Percentiles rank a stretch among this genome's conserved stretches.
Evolutionary conservation across 2,888 invertebrate species (phyloP).

Genomic region (Amblyteles armatorius): DNA sequence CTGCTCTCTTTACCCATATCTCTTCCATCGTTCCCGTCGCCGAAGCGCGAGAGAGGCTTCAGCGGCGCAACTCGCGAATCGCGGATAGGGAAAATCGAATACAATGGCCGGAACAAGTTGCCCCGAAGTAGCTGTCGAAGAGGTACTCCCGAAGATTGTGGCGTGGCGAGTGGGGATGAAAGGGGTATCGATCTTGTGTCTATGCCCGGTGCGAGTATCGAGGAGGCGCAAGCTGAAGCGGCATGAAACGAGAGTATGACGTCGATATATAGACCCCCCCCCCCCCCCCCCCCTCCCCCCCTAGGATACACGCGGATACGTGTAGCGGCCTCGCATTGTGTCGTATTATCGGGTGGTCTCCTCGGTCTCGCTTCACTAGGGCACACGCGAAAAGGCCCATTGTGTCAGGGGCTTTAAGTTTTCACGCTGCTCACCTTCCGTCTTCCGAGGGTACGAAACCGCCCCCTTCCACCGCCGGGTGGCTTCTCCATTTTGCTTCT

Average conservation of each 20-base stretch:
- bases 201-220: constrained; percentile 12
- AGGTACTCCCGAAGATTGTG: constrained; percentile 32
- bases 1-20: background rate
- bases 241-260: background rate
- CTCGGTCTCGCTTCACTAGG: constrained; percentile 67
- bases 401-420: constrained; percentile 77
- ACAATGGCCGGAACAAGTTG: constrained; percentile 50
- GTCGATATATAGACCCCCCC: constrained; percentile 34
- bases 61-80: constrained; percentile 25
- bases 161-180: constrained; percentile 14
- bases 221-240: constrained; percentile 7
- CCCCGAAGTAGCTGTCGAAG: constrained; percentile 23
- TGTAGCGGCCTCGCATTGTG: constrained; percentile 64
- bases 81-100: constrained; percentile 35
- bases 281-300: constrained; percentile 31
- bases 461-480: background rate
- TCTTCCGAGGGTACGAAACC: background rate
- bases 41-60: constrained; percentile 14
- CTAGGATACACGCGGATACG: background rate
- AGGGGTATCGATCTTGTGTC: constrained; percentile 40
- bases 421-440: constrained; percentile 67
- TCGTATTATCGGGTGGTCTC: constrained; percentile 70
- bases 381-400: constrained; percentile 76
- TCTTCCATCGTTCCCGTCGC: constrained; percentile 2
- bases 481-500: constrained; percentile 22